A percentile compares a stretch with the other conserved stretches of the same genome.
Conservation (phyloP, 2,888 invertebrate species). For the Xestoiulus laeticollis region DNA sequence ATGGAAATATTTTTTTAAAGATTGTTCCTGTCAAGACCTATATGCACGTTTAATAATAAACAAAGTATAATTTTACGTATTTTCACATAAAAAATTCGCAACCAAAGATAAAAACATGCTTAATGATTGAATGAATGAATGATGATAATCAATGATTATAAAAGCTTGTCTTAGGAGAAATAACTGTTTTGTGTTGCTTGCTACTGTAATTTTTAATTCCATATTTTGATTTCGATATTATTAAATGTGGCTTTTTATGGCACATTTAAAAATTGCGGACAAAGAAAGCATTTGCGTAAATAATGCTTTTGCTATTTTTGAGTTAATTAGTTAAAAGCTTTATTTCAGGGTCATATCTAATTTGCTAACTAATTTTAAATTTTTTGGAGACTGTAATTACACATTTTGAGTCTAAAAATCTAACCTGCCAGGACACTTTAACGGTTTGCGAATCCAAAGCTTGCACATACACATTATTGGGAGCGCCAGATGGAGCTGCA, state of each 20-base stretch:
- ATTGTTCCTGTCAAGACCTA: too few species aligned
- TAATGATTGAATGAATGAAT: background rate
- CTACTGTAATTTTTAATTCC: background rate
- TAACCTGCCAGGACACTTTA: conserved; percentile 55
- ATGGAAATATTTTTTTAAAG: too few species aligned
- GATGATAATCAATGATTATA: background rate
- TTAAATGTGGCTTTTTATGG: too few species aligned
- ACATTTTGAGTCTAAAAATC: conserved; percentile 1
- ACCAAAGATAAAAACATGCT: background rate
- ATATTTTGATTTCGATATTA: background rate
- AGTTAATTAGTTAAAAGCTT: background rate
- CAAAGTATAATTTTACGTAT: too few species aligned
- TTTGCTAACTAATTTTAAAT: background rate
- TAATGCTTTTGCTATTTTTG: background rate
- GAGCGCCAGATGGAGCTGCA: conserved; percentile 53
- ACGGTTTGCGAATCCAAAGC: conserved; percentile 53
- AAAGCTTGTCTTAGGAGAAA: background rate
- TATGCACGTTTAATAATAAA: too few species aligned
- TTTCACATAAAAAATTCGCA: background rate
- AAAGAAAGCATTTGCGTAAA: background rate
- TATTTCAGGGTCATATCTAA: background rate
- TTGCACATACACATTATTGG: conserved; percentile 52
- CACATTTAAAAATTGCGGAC: background rate
- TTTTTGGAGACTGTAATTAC: background rate
- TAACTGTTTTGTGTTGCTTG: background rate